Base-by-base conservation (phyloP, 2,888 invertebrate genomes). In the Toxonevra muliebris region DNA sequence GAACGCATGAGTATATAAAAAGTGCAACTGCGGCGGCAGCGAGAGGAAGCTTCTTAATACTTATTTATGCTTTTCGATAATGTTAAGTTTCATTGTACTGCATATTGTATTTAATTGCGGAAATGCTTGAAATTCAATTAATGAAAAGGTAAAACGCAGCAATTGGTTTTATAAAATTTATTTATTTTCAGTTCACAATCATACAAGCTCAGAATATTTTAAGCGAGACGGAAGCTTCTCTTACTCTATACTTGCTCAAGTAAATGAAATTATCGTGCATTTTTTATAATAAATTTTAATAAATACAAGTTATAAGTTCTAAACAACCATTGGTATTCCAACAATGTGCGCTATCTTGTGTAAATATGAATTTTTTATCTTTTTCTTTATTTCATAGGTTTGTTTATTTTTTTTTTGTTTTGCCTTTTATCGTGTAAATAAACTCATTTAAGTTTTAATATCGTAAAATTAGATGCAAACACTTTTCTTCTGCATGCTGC, bases 41-140 rank as follows among this genome's bases (percentile, higher is more conserved):
- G 30, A 30, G 30, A 2, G 30, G 7, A 30, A 30, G 7, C 30
- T 30, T 30, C 7, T 30, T 4, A 30, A 30, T 30, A 30, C 7
- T 30, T 30, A 30, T 30, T 30, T 30, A 30, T 30, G 30, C 30
- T 30, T 30, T 30, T 7, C 30, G 30, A 30, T 30, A 30, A 30
- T 4, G 30, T 30, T 30, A 30, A 42, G 58, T 59, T 66, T 61
- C 60, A 54, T 48, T 60, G 60, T 54, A 66, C 54, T 66, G 66
- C 30, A 53, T 53, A 53, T 60, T 61, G 54, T 13, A 61, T 60
- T 60, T 66, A 66, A 66, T 66, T 60, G 60, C 60, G 65, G 65
- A 66, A 66, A 66, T 66, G 60, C 54, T 61, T 61, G 30, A 61
- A 50, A 45, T 61, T 66, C 54, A 66, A 66, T 66, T 66, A 66